Percentiles rank a stretch among this genome's conserved stretches.
phyloP scores from a whole-genome alignment of 2,797 vertebrate genomes.

The Crypturellus tataupa region DNA sequence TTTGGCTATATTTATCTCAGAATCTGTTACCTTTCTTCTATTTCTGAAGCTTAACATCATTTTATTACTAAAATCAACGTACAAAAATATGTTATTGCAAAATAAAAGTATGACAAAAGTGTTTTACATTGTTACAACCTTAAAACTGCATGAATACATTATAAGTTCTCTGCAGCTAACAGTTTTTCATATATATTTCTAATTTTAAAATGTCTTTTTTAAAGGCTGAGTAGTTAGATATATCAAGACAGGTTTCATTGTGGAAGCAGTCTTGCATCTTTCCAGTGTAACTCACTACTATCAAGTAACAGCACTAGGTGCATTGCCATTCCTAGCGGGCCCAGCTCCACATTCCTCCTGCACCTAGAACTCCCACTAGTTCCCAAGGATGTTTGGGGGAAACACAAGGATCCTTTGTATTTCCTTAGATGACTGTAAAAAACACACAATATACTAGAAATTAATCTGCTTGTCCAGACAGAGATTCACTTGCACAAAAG shows the following conservation, averaged over 20 bases:
- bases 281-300: neutral
- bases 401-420: slow-evolving; percentile 46
- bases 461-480: neutral
- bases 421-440: neutral
- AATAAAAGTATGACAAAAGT: neutral
- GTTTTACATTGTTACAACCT: neutral
- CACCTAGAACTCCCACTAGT: slow-evolving; percentile 2
- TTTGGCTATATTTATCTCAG: neutral
- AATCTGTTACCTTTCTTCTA: neutral
- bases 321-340: neutral
- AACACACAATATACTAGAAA: neutral
- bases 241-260: neutral
- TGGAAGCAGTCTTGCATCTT: neutral
- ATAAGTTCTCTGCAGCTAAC: neutral
- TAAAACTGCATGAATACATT: neutral
- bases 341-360: slow-evolving; percentile 6
- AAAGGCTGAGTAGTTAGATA: neutral
- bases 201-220: neutral
- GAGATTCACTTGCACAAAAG: neutral
- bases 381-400: neutral
- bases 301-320: neutral
- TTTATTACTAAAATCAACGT: neutral
- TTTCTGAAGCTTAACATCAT: neutral
- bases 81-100: neutral
- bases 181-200: neutral